Percentiles rank a stretch among this genome's conserved stretches.
phyloP scores from a whole-genome alignment of 2,113 vertebrate species.

The Gavialis gangeticus region DNA sequence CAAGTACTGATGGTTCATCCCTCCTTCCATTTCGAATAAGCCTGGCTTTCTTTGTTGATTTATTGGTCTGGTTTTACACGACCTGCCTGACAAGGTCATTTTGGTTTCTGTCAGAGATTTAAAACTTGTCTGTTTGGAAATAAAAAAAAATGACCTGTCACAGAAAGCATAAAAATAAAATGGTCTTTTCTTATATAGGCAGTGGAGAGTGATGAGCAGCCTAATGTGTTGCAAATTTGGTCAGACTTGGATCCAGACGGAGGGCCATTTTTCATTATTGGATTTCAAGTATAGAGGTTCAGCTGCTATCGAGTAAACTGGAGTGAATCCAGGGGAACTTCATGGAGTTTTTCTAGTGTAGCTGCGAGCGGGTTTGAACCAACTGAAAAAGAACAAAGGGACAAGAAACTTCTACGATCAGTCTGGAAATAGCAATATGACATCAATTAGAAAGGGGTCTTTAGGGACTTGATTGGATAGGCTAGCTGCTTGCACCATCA shows the following conservation, averaged over 20 bases:
- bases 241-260: neutral
- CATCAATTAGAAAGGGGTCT: too few relatives aligned
- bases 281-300: neutral
- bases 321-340: too few relatives aligned
- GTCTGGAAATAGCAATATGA: too few relatives aligned
- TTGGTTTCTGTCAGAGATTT: slow-evolving; percentile 27
- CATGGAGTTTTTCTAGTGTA: too few relatives aligned
- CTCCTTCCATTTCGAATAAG: neutral
- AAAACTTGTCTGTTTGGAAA: slow-evolving; percentile 4
- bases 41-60: neutral
- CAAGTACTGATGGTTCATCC: neutral
- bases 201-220: neutral
- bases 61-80: neutral
- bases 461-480: too few relatives aligned
- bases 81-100: neutral
- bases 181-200: neutral
- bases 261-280: neutral
- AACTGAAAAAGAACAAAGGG: too few relatives aligned
- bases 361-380: too few relatives aligned
- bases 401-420: too few relatives aligned
- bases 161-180: neutral
- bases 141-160: neutral
- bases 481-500: too few relatives aligned
- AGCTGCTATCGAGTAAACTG: neutral
- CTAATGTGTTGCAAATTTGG: neutral